phyloP scores from a whole-genome alignment of 2,797 vertebrate genomes.

The Leontopithecus rosalia region DNA sequence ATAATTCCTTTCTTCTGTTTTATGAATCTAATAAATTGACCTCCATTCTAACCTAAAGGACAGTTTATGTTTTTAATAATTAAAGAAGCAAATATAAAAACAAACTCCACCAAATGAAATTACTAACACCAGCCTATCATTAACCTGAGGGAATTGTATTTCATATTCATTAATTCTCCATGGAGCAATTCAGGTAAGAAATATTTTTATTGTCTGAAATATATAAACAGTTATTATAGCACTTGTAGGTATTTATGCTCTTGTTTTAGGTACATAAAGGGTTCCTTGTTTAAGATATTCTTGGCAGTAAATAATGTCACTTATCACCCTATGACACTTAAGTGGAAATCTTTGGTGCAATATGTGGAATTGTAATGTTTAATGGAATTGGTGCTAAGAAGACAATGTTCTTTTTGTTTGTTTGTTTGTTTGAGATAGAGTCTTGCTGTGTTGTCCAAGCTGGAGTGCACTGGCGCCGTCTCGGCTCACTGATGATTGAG shows the following conservation, averaged over 20 bases:
- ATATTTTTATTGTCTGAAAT: slow-evolving; percentile 45
- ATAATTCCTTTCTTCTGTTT: slow-evolving; percentile 66
- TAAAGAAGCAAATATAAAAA: slow-evolving; percentile 66
- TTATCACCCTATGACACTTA: neutral
- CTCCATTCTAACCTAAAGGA: slow-evolving; percentile 68
- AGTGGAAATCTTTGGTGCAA: slow-evolving; percentile 12
- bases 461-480: neutral
- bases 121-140: slow-evolving; percentile 29
- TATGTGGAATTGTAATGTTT: neutral
- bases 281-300: neutral
- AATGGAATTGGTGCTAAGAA: neutral
- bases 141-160: slow-evolving; percentile 65
- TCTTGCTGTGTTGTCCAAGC: neutral
- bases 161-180: slow-evolving; percentile 60
- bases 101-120: slow-evolving; percentile 25
- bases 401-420: neutral
- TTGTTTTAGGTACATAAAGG: neutral
- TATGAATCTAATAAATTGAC: slow-evolving; percentile 73
- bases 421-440: neutral
- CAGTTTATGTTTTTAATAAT: slow-evolving; percentile 67
- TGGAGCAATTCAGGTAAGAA: slow-evolving; percentile 66
- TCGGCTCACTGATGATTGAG: neutral
- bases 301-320: neutral
- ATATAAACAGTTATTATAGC: neutral
- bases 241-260: neutral